Evolutionary conservation across 2,113 vertebrate species (phyloP), one percentile per base, ranked within the genome.

Genomic region (Eupsittula cactorum): DNA sequence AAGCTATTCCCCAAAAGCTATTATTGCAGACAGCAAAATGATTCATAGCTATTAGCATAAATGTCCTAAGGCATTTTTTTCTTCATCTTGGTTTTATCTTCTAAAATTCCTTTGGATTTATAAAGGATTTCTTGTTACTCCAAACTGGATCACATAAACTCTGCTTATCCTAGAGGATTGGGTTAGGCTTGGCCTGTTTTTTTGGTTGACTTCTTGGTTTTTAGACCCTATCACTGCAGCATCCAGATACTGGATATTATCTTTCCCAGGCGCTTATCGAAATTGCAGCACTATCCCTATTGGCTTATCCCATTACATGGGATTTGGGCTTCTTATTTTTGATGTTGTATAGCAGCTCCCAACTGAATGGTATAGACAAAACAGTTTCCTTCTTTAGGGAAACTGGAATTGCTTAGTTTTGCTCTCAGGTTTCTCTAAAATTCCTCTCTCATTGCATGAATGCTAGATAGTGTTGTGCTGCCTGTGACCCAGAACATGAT

Each of bases 71-170:
- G 70, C 55, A 3, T 80, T 64, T 60, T 78, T 75, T 81, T 89
- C 76, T 92, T 93, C 80, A 16, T 95, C 77, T 90, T 88, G 77
- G 65, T 88, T 92, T 89, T 84, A 86, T 94, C 88, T 95, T 80
- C 42, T 60, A 53, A 83, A 93, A 95, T 92, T 95, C 83, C 65
- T 89, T 75, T 68, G 80, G 91, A 37, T 96, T 97, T 91, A 64
- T 87, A 64, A 73, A 59, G 74, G 81, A 44, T 76, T 77, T 96
- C 57, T 92, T 93, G 75, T 84, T 65, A 60, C 67, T 94, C 57
- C 19, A 7, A 96, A 80, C 57, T 39, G 73, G 80, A 88, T 95
- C 82, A 28, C 57, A 33, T 80, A 76, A 93, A 92, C 69, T 83
- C 77, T 1, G 11, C 57, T 94, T 92, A 88, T 86, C 73, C 46